A percentile compares a stretch with the other conserved stretches of the same genome.
Conservation (phyloP, 2,797 vertebrate species). For the Anisognathus igniventris region DNA sequence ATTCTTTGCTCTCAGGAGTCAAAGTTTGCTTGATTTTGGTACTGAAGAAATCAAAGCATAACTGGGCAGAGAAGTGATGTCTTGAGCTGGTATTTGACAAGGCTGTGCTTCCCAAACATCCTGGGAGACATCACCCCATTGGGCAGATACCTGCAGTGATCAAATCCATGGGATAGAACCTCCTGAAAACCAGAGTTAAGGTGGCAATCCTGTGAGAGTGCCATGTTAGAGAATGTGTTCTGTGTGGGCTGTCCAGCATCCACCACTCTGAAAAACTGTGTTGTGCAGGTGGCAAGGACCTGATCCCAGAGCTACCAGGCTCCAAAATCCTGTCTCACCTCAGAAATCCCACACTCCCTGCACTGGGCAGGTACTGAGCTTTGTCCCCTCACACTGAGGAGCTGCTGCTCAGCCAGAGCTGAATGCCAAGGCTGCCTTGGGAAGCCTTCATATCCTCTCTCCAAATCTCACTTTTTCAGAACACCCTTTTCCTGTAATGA, state of each 20-base stretch:
- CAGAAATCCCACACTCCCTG: not conserved
- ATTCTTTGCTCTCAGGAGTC: not conserved
- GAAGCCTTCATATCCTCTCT: not conserved
- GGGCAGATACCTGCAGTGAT: not conserved
- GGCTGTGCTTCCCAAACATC: not conserved
- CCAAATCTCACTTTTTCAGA: not conserved
- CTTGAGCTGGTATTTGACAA: not conserved
- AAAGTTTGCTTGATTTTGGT: not conserved
- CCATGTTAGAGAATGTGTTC: fast-evolving
- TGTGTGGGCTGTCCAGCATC: not conserved
- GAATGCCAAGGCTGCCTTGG: not conserved
- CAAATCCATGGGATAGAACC: not conserved
- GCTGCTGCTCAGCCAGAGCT: not conserved
- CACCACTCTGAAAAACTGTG: fast-evolving
- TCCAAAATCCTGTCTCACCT: not conserved
- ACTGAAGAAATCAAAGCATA: not conserved
- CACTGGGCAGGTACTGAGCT: not conserved
- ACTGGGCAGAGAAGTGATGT: not conserved
- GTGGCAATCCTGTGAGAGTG: not conserved
- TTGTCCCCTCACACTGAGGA: not conserved
- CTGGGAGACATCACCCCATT: not conserved
- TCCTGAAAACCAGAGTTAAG: not conserved
- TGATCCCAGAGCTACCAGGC: not conserved
- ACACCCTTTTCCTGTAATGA: not conserved
- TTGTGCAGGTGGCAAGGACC: not conserved